Evolutionary conservation across 2,888 invertebrate genomes (phyloP), one percentile per base, ranked within the genome.

Genomic region (Andrena camellia): DNA sequence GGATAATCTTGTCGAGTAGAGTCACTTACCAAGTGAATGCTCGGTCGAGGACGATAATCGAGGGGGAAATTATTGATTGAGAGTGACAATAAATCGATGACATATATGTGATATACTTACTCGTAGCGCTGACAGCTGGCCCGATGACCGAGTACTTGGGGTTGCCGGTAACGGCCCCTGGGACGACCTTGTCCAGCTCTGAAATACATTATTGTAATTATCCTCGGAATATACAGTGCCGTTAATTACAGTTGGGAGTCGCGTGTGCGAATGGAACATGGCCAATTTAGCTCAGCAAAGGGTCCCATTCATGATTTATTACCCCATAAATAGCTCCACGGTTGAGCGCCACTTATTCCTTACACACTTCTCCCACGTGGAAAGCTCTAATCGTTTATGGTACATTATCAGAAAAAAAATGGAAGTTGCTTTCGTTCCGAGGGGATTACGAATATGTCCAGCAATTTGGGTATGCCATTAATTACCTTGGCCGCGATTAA

Each of bases 71-170:
- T 88, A 86, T 87, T 82, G 89, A 88, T 88, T 79, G 84, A 88
- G 86, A 79, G 75, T 64, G 42, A 78, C 78, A 78, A 88, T 88
- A 88, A 88, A 88, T 88, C 83, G 83, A 62, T 42, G 60, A 66
- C 68, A 54, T 52, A 74, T 20, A 72, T 42, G 59, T 86, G 78
- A 69, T 86, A 80, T 91, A 96, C 96, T 96, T 95, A 97, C 97
- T 96, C 94, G 97, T 96, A 91, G 96, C 96, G 94, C 96, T 96
- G 91, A 96, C 96, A 95, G 96, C 96, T 50, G 97, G 96, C 83
- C 96, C 96, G 79, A 96, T 95, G 90, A 96, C 96, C 90, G 96
- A 93, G 92, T 93, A 91, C 91, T 90, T 93, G 87, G 93, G 92
- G 92, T 92, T 92, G 82, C 92, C 91, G 78, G 93, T 93, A 91